Percentiles rank a stretch among this genome's conserved stretches.
phyloP scores from a whole-genome alignment of 2,113 vertebrate genomes.

The Microcebus griseorufus region DNA sequence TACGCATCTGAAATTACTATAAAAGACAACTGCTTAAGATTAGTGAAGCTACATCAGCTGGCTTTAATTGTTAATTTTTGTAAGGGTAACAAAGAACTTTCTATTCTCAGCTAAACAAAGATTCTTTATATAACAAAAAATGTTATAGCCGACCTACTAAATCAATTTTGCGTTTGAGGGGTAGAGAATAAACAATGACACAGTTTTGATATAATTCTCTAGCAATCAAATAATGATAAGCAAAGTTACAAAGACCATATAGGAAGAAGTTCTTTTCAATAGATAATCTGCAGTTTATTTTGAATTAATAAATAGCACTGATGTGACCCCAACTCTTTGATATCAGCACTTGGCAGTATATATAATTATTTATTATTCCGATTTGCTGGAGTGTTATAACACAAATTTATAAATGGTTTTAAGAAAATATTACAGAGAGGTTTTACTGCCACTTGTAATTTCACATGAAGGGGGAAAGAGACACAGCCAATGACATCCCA shows the following conservation, averaged over 20 bases:
- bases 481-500: not conserved
- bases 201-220: not conserved
- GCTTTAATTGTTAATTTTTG: not conserved
- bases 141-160: not conserved
- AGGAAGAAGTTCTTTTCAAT: not conserved
- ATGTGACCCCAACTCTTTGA: not conserved
- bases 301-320: conserved; percentile 22
- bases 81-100: conserved; percentile 13
- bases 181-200: conserved; percentile 16
- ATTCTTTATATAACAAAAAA: conserved; percentile 4
- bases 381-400: not conserved
- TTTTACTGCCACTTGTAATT: conserved; percentile 42
- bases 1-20: not conserved
- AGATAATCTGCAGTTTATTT: not conserved
- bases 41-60: not conserved
- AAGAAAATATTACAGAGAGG: conserved; percentile 33
- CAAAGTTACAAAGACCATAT: not conserved
- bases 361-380: not conserved
- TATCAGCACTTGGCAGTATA: not conserved
- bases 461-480: not conserved
- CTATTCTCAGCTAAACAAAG: conserved; percentile 17
- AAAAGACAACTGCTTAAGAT: not conserved
- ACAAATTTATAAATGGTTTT: not conserved
- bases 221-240: not conserved
- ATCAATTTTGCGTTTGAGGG: not conserved